These are phyloP conservation scores for Eudemis profundana DNA, from an alignment of 2,888 invertebrate species.

Conservation along the genomic window DNA sequence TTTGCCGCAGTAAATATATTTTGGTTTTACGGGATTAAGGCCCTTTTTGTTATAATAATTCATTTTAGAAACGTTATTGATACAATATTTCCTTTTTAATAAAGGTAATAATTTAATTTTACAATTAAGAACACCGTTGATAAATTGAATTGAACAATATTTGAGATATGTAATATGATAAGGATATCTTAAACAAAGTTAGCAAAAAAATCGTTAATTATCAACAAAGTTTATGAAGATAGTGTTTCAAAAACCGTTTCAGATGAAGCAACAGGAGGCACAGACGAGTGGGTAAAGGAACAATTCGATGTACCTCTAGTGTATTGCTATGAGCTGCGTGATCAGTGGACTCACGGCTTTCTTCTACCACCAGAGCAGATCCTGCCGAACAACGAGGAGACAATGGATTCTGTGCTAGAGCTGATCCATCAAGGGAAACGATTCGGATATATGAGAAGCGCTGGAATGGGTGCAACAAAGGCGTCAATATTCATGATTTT, in stretches of 20 bases:
- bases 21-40: no score
- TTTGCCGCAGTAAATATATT: no score
- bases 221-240: background rate
- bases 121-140: no score
- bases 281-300: slow-evolving; percentile 72
- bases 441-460: slow-evolving; percentile 55
- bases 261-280: slow-evolving; percentile 62
- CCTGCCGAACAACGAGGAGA: slow-evolving; percentile 79
- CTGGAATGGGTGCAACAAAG: background rate
- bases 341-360: slow-evolving; percentile 85
- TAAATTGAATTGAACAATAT: no score
- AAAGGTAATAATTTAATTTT: no score
- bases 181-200: slow-evolving; percentile 8
- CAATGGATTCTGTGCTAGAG: slow-evolving; percentile 78
- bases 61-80: no score
- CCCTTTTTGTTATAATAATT: no score
- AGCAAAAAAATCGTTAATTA: background rate
- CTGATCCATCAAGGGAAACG: slow-evolving; percentile 66
- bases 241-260: slow-evolving; percentile 31
- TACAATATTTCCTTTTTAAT: no score
- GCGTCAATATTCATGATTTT: slow-evolving; percentile 22
- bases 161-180: no score
- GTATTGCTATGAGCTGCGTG: slow-evolving; percentile 81
- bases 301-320: slow-evolving; percentile 62
- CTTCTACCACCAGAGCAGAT: slow-evolving; percentile 86